A percentile compares a stretch with the other conserved stretches of the same genome.
phyloP scores from a whole-genome alignment of 2,797 vertebrate species.

The Phoebastria nigripes region DNA sequence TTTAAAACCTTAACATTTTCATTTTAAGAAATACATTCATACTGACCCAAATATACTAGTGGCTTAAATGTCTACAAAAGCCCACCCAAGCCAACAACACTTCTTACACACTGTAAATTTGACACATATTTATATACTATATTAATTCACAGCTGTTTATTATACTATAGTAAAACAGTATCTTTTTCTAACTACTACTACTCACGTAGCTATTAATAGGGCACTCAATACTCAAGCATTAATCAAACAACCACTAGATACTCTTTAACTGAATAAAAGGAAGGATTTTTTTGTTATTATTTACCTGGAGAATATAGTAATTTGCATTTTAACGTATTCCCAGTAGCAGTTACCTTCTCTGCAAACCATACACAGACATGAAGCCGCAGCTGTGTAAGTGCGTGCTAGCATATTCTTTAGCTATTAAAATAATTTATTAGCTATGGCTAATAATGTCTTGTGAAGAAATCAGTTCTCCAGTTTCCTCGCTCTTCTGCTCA shows the following conservation, averaged over 20 bases:
- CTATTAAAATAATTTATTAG: conserved; percentile 1
- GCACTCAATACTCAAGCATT: not conserved
- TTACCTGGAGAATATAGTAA: not conserved
- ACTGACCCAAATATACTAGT: not conserved
- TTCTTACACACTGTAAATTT: not conserved
- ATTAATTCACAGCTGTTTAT: not conserved
- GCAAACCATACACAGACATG: not conserved
- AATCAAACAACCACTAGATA: not conserved
- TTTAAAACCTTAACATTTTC: not conserved
- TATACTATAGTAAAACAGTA: not conserved
- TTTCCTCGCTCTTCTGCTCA: not conserved
- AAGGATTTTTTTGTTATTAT: not conserved
- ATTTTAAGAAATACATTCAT: conserved; percentile 22
- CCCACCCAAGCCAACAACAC: not conserved
- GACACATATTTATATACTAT: not conserved
- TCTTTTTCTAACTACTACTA: not conserved
- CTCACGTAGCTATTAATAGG: not conserved
- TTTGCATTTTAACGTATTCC: not conserved
- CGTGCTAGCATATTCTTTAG: not conserved
- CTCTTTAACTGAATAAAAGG: not conserved
- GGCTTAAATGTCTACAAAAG: not conserved
- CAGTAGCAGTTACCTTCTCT: not conserved
- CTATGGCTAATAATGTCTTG: not conserved
- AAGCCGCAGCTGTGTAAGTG: not conserved
- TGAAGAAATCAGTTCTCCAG: not conserved